Conservation (phyloP, 2,888 invertebrate species). For the Argynnis bischoffii region DNA sequence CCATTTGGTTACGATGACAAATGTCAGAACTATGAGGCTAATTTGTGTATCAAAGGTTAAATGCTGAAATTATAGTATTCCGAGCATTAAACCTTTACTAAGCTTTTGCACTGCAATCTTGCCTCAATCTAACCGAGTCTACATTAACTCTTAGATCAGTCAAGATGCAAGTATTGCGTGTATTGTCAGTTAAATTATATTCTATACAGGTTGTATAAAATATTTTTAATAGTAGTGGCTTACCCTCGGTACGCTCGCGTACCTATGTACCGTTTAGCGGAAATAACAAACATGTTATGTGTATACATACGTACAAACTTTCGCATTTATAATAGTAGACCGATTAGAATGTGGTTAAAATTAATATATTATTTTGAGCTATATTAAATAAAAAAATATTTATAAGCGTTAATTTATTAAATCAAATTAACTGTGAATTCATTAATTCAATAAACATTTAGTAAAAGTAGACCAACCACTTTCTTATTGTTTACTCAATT, state of each 20-base stretch:
- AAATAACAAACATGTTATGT: too few species aligned
- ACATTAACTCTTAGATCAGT: constrained; percentile 16
- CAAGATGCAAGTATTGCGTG: constrained; percentile 27
- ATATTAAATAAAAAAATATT: background rate
- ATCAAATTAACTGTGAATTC: constrained; percentile 1
- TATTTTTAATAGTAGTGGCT: background rate
- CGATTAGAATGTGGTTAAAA: background rate
- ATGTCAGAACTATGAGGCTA: constrained; percentile 33
- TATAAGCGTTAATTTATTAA: constrained; percentile 6
- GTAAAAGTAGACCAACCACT: background rate
- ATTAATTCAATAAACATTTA: constrained; percentile 13
- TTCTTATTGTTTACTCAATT: constrained; percentile 13
- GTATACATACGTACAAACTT: too few species aligned
- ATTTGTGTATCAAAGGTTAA: constrained; percentile 55
- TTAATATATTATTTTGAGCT: constrained; percentile 7
- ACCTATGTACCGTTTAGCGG: too few species aligned
- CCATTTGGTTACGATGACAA: background rate
- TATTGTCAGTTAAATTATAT: background rate
- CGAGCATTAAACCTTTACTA: constrained; percentile 24
- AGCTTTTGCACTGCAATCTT: constrained; percentile 25
- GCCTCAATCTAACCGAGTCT: constrained; percentile 27
- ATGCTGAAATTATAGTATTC: constrained; percentile 40
- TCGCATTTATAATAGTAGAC: too few species aligned
- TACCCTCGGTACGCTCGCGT: too few species aligned
- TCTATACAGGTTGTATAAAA: background rate